Evolutionary conservation across 2,888 invertebrate genomes (phyloP).

Genomic region (Stramonita haemastoma): DNA sequence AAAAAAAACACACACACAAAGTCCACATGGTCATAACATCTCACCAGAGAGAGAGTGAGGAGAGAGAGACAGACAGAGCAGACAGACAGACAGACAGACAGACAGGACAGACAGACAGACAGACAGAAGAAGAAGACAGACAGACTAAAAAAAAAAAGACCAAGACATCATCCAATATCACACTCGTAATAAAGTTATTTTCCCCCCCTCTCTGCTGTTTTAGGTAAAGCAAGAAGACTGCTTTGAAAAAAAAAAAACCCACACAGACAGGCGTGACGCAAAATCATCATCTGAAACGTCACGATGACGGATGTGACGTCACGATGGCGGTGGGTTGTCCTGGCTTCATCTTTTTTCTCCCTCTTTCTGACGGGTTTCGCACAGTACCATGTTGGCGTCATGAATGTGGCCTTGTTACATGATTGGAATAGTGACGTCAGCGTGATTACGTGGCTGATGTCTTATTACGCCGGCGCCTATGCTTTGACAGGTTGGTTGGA

Average conservation of each 20-base stretch:
- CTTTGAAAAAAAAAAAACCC: not conserved
- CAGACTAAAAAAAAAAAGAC: too few relatives aligned
- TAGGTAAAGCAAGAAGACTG: not conserved
- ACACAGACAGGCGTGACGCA: not conserved
- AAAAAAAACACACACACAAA: not conserved
- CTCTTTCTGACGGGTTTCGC: conserved; percentile 4
- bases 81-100: not conserved
- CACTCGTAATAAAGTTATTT: not conserved
- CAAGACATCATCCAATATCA: not conserved
- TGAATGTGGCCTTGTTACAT: conserved; percentile 33
- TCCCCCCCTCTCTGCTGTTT: not conserved
- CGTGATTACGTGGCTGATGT: conserved; percentile 19
- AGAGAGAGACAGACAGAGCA: not conserved
- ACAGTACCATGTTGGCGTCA: conserved; percentile 23
- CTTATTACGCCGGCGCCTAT: conserved; percentile 22
- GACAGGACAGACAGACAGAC: not conserved
- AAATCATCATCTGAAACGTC: not conserved
- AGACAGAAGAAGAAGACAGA: not conserved
- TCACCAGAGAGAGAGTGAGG: too few relatives aligned
- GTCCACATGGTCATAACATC: too few relatives aligned
- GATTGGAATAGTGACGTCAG: conserved; percentile 27
- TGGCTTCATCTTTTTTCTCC: conserved; percentile 20
- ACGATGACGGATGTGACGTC: conserved; percentile 2
- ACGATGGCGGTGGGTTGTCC: conserved; percentile 37
- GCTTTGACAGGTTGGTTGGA: conserved; percentile 25